Conservation (phyloP, 53 echinoderm and acorn worm genomes). For the Astropecten irregularis region DNA sequence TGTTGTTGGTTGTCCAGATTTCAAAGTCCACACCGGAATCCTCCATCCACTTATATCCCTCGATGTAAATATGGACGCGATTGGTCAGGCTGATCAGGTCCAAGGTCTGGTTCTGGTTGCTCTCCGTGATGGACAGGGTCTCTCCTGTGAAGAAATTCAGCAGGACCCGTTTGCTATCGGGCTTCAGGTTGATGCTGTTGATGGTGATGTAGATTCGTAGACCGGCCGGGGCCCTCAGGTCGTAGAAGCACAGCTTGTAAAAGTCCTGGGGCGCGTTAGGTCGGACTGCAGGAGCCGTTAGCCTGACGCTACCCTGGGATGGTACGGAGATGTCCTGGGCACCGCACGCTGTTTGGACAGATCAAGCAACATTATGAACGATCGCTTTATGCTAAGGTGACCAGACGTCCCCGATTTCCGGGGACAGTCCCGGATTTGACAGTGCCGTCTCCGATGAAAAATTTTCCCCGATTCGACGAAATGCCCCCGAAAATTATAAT, state of each 20-base stretch:
- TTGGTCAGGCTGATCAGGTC: neutral
- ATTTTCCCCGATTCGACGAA: too few relatives aligned
- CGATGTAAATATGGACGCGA: neutral
- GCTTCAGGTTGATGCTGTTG: neutral
- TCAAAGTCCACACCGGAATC: neutral
- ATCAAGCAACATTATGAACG: neutral
- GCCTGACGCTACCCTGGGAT: conserved; percentile 3
- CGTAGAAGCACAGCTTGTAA: neutral
- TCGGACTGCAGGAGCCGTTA: neutral
- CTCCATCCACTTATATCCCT: neutral
- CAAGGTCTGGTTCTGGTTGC: neutral
- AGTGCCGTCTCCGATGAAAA: too few relatives aligned
- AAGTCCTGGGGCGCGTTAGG: neutral
- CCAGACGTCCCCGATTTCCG: too few relatives aligned
- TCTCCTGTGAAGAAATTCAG: neutral
- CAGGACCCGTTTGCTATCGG: neutral
- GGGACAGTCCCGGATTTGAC: too few relatives aligned
- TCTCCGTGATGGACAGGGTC: neutral
- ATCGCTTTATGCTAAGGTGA: too few relatives aligned
- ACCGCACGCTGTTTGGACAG: conserved; percentile 13
- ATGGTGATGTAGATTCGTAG: neutral
- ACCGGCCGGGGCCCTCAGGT: conserved; percentile 4
- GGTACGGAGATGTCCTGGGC: neutral
- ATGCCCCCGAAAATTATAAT: too few relatives aligned
- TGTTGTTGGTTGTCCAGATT: neutral